These are phyloP conservation scores for Cavia aperea DNA, from an alignment of 2,113 vertebrate genomes.

Conservation along the genomic window DNA sequence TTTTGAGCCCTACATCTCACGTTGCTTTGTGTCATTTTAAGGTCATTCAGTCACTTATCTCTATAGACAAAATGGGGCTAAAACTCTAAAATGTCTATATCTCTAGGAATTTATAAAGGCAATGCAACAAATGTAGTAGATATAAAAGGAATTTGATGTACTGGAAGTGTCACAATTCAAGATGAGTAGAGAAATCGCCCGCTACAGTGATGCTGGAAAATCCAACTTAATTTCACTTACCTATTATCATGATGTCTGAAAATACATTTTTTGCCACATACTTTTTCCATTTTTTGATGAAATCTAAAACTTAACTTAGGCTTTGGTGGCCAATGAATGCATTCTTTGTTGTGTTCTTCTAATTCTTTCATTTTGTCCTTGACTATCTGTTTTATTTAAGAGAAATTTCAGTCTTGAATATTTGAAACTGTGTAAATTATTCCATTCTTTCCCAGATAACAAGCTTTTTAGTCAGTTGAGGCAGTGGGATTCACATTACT, in stretches of 20 bases:
- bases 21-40: neutral
- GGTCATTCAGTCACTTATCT: neutral
- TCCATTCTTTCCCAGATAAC: neutral
- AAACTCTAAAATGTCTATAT: neutral
- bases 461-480: neutral
- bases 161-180: neutral
- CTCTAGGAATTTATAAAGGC: neutral
- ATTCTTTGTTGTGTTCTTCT: neutral
- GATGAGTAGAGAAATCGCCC: neutral
- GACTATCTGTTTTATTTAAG: neutral
- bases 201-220: neutral
- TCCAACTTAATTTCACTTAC: neutral
- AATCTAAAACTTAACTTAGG: neutral
- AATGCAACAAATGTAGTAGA: neutral
- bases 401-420: neutral
- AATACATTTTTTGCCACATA: neutral
- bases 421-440: neutral
- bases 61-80: neutral
- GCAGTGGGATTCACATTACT: accelerated
- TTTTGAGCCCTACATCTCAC: neutral
- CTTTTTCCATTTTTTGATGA: neutral
- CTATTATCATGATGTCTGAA: neutral
- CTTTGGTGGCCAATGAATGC: neutral
- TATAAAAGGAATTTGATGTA: neutral
- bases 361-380: neutral